These are phyloP conservation scores for Sceloporus tristichus DNA, from an alignment of 2,113 vertebrate genomes.

Conservation along the genomic window DNA sequence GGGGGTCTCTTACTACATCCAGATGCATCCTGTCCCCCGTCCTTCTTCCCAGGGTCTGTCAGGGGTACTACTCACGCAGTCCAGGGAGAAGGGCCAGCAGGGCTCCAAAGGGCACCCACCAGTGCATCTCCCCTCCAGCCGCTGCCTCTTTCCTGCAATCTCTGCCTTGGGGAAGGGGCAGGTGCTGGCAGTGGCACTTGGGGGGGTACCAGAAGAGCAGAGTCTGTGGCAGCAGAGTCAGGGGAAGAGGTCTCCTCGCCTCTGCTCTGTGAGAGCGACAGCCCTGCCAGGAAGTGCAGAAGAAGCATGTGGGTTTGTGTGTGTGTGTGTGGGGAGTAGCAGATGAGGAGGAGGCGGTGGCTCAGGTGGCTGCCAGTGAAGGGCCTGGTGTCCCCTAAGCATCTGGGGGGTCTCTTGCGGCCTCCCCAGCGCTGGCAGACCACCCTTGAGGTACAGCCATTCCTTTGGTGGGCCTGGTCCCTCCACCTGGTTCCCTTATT, in stretches of 20 bases:
- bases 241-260: conserved; percentile 2
- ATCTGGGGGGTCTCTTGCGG: no score
- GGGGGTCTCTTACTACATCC: no score
- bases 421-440: no score
- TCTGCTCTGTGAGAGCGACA: conserved; percentile 4
- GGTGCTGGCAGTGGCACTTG: neutral
- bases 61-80: conserved; percentile 55
- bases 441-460: no score
- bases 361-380: no score
- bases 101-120: conserved; percentile 6
- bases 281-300: conserved; percentile 62
- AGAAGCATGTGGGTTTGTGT: no score
- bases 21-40: no score
- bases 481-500: no score
- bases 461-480: no score
- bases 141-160: neutral
- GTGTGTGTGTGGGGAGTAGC: no score
- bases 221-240: neutral
- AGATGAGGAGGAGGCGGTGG: neutral
- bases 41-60: no score
- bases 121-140: conserved; percentile 35
- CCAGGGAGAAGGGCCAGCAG: conserved; percentile 59
- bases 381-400: no score
- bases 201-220: conserved; percentile 41
- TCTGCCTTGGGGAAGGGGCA: neutral